Evolutionary conservation across 2,888 invertebrate genomes (phyloP).

Genomic region (Mimumesa dahlbomi): DNA sequence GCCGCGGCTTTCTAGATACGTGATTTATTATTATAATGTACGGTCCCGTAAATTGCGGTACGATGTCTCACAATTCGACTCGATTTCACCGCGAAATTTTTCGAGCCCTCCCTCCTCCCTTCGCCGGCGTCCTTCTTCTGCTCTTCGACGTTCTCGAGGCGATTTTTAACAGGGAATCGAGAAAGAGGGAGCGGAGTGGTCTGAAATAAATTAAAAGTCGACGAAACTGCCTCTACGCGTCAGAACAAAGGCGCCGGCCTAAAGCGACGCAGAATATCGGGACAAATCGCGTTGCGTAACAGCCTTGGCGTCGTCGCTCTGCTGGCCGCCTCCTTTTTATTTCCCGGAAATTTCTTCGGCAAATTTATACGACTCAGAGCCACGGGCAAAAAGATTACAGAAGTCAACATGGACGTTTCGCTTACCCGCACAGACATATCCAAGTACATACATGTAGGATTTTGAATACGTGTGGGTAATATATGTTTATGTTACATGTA

Average conservation of each 20-base stretch:
- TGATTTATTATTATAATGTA: slow-evolving; percentile 39
- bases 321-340: slow-evolving; percentile 65
- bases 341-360: slow-evolving; percentile 72
- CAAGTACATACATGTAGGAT: no score
- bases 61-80: slow-evolving; percentile 30
- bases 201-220: slow-evolving; percentile 58
- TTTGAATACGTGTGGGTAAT: no score
- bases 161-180: no score
- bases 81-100: slow-evolving; percentile 50
- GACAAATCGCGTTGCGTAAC: slow-evolving; percentile 67
- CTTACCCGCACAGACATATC: neutral
- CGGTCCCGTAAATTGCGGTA: slow-evolving; percentile 23
- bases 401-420: slow-evolving; percentile 1
- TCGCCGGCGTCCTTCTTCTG: no score
- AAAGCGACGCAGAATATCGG: slow-evolving; percentile 50
- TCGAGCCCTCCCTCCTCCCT: neutral
- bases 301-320: slow-evolving; percentile 31
- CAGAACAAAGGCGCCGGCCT: slow-evolving; percentile 56
- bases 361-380: slow-evolving; percentile 70
- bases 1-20: neutral
- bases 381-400: slow-evolving; percentile 53
- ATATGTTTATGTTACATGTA: neutral
- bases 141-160: no score
- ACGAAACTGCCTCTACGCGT: slow-evolving; percentile 23
- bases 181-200: slow-evolving; percentile 24